phyloP scores from a whole-genome alignment of 1,140 invertebrate genomes.

The Brachionus asplanchnoidis region DNA sequence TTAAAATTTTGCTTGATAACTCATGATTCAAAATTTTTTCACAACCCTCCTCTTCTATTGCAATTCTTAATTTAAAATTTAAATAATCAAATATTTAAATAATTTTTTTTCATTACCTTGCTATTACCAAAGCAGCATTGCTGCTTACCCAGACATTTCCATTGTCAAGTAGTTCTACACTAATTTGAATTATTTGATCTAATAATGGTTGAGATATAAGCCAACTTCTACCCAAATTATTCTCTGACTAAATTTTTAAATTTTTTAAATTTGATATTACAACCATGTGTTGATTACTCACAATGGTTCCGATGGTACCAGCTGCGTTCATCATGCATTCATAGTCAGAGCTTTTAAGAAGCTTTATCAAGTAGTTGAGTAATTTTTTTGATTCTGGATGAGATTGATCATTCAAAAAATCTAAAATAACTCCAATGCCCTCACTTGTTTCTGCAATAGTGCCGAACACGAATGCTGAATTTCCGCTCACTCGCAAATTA shows the following conservation, averaged over 20 bases:
- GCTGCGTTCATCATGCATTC: conserved; percentile 58
- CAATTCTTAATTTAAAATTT: conserved; percentile 46
- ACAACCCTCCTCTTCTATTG: conserved; percentile 54
- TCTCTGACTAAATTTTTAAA: conserved; percentile 49
- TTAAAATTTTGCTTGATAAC: conserved; percentile 48
- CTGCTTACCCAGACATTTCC: conserved; percentile 56
- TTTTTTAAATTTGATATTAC: neutral
- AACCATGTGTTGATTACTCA: conserved; percentile 42
- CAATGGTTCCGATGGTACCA: conserved; percentile 56
- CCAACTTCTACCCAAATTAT: conserved; percentile 51
- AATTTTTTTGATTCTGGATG: conserved; percentile 47
- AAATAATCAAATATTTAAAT: too few relatives aligned
- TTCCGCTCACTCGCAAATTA: conserved; percentile 53
- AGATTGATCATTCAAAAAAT: conserved; percentile 46
- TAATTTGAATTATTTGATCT: conserved; percentile 47
- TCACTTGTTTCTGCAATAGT: conserved; percentile 53
- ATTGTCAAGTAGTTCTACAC: conserved; percentile 49
- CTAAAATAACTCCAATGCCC: conserved; percentile 50
- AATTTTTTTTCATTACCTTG: conserved; percentile 46
- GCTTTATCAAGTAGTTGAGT: conserved; percentile 50
- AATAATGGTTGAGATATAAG: conserved; percentile 50
- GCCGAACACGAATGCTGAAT: conserved; percentile 55
- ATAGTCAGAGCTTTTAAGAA: conserved; percentile 53
- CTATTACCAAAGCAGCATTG: conserved; percentile 55
- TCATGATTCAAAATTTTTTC: conserved; percentile 48